Percentiles rank a stretch among this genome's conserved stretches.
Conservation (phyloP, 2,797 vertebrate species). For the Calcarius lapponicus region DNA sequence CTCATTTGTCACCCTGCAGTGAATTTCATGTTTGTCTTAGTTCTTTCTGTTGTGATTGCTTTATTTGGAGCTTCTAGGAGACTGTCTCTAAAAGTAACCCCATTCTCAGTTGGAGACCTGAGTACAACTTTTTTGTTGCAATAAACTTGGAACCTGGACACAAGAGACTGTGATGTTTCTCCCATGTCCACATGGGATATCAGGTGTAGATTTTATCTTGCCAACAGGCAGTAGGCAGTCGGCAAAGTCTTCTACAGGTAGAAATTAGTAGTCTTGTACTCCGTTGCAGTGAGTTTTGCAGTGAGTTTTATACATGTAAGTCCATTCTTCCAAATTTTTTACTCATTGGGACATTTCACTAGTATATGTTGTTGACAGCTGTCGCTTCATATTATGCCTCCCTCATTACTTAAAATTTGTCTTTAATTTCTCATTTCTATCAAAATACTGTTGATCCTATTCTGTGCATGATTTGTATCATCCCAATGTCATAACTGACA, state of each 20-base stretch:
- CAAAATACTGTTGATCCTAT: not conserved
- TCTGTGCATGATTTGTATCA: not conserved
- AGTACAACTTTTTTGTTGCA: not conserved
- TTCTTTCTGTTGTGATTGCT: not conserved
- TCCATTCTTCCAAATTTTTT: not conserved
- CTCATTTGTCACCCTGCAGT: not conserved
- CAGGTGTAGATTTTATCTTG: not conserved
- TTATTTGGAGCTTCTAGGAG: not conserved
- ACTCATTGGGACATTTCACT: not conserved
- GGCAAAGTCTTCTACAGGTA: not conserved
- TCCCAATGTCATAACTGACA: not conserved
- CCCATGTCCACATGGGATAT: accelerated
- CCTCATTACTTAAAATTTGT: not conserved
- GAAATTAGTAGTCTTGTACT: not conserved
- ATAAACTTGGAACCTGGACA: not conserved
- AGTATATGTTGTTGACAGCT: not conserved
- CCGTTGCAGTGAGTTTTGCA: not conserved
- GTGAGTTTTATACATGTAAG: not conserved
- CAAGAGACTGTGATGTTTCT: not conserved
- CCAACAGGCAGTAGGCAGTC: not conserved
- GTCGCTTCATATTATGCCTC: not conserved
- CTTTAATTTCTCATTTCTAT: not conserved
- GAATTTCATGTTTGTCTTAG: not conserved
- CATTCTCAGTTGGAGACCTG: not conserved
- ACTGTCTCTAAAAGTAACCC: not conserved